Conservation (phyloP, 2,113 vertebrate genomes). For the Tympanuchus pallidicinctus region DNA sequence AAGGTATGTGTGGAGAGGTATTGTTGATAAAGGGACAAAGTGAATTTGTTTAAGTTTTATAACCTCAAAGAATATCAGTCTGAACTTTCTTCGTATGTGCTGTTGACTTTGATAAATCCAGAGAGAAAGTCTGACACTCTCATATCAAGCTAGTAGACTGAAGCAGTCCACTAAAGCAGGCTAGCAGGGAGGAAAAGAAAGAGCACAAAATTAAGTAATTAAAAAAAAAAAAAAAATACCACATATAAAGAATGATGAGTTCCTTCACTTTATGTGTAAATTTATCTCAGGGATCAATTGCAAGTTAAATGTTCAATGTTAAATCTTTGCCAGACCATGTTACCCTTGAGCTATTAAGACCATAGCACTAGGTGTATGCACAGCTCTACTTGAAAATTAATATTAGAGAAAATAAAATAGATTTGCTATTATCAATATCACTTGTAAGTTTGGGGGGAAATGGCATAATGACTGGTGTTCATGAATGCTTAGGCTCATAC, state of each 20-base stretch:
- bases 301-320: neutral
- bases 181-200: neutral
- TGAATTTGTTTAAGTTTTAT: slow-evolving; percentile 11
- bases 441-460: neutral
- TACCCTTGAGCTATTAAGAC: neutral
- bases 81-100: neutral
- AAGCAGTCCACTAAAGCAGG: neutral
- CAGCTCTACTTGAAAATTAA: neutral
- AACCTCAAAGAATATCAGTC: neutral
- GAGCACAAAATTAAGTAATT: neutral
- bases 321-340: neutral
- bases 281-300: neutral
- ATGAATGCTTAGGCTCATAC: neutral
- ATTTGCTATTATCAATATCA: neutral
- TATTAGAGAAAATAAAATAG: neutral
- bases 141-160: neutral
- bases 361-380: neutral
- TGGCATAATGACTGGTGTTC: neutral
- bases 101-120: neutral
- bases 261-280: neutral
- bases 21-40: neutral
- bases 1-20: neutral
- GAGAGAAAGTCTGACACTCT: neutral
- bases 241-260: neutral
- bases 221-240: neutral